phyloP scores from a whole-genome alignment of 1,140 invertebrate genomes.

The Doryteuthis pealeii region DNA sequence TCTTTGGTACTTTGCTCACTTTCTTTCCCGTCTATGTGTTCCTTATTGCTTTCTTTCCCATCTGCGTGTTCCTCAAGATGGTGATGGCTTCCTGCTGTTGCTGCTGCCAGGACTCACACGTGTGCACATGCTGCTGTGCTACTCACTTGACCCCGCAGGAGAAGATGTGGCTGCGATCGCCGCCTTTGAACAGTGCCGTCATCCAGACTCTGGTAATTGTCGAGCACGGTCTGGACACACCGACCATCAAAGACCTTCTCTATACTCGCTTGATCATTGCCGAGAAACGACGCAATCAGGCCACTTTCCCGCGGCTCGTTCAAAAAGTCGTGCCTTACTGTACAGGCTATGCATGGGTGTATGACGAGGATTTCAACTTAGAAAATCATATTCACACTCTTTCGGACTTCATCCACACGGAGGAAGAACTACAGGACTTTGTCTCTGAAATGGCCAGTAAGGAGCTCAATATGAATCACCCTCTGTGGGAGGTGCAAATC shows the following conservation, averaged over 20 bases:
- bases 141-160: slow-evolving; percentile 58
- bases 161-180: slow-evolving; percentile 61
- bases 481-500: slow-evolving; percentile 67
- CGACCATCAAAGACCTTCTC: slow-evolving; percentile 61
- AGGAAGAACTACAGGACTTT: slow-evolving; percentile 59
- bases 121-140: slow-evolving; percentile 44
- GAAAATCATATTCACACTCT: slow-evolving; percentile 64
- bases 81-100: slow-evolving; percentile 39
- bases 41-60: slow-evolving; percentile 46
- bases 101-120: slow-evolving; percentile 35
- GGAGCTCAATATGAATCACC: slow-evolving; percentile 58
- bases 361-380: slow-evolving; percentile 63
- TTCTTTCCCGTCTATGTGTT: slow-evolving; percentile 48
- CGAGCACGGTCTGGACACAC: slow-evolving; percentile 60
- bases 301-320: slow-evolving; percentile 62
- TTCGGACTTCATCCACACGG: slow-evolving; percentile 45
- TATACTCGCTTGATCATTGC: slow-evolving; percentile 60
- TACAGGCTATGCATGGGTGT: slow-evolving; percentile 63
- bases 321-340: slow-evolving; percentile 58
- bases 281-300: slow-evolving; percentile 53
- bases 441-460: slow-evolving; percentile 59
- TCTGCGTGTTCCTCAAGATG: slow-evolving; percentile 55
- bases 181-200: slow-evolving; percentile 55
- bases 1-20: slow-evolving; percentile 55
- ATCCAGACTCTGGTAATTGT: slow-evolving; percentile 63